A percentile compares a stretch with the other conserved stretches of the same genome.
These are phyloP conservation scores for Bubalus kerabau DNA, from an alignment of 2,113 vertebrate species.

Conservation along the genomic window DNA sequence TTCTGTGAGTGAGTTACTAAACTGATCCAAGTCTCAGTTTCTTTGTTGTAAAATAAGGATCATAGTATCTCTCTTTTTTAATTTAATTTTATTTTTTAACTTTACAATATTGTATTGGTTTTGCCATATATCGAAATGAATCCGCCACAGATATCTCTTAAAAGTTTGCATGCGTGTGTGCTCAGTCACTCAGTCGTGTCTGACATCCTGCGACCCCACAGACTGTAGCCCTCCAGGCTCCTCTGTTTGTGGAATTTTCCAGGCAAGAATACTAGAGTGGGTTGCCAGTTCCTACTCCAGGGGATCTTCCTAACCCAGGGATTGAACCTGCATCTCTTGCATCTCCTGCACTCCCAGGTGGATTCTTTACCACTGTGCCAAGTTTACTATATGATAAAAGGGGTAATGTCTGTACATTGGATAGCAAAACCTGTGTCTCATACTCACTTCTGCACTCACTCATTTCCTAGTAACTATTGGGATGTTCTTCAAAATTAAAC, in stretches of 20 bases:
- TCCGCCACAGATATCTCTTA: background rate
- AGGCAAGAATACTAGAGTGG: background rate
- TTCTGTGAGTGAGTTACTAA: background rate
- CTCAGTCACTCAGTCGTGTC: background rate
- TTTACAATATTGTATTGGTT: no score
- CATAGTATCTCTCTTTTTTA: background rate
- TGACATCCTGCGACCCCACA: background rate
- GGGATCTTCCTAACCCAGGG: background rate
- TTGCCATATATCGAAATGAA: no score
- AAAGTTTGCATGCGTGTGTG: background rate
- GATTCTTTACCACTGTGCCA: background rate
- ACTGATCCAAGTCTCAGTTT: background rate
- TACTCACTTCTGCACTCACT: background rate
- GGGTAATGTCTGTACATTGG: background rate
- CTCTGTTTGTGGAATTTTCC: background rate
- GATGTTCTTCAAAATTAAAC: background rate
- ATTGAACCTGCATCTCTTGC: background rate
- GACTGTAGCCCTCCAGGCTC: background rate
- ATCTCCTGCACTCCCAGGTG: background rate
- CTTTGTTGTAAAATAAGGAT: background rate
- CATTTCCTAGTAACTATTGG: background rate
- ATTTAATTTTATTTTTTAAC: no score
- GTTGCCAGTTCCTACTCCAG: background rate
- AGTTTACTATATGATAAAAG: background rate
- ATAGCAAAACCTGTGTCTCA: background rate